These are phyloP conservation scores for Neodontobutis hainanensis DNA, from an alignment of 2,113 vertebrate genomes.

Conservation along the genomic window DNA sequence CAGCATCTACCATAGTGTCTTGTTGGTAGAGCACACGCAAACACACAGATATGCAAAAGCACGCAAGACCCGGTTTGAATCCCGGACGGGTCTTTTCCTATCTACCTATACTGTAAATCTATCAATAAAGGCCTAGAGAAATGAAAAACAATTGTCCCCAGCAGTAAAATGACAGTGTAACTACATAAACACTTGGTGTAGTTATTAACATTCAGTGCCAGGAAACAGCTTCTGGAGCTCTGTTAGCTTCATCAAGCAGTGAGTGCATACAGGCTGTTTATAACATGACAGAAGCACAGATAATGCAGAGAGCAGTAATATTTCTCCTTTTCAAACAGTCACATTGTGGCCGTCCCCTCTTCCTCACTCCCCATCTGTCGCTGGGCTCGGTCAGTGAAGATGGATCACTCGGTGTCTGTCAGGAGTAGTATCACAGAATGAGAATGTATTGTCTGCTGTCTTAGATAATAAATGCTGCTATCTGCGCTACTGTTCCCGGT, in stretches of 20 bases:
- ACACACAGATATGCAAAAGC: too few relatives aligned
- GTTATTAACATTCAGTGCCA: conserved; percentile 46
- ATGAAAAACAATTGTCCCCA: conserved; percentile 44
- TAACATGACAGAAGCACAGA: conserved; percentile 37
- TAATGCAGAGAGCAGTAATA: conserved; percentile 48
- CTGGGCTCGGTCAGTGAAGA: conserved; percentile 62
- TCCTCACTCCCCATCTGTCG: conserved; percentile 63
- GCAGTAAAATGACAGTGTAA: conserved; percentile 40
- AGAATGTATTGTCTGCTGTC: conserved; percentile 79
- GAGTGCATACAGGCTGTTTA: conserved; percentile 24
- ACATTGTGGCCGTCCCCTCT: conserved; percentile 43
- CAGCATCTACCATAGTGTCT: too few relatives aligned
- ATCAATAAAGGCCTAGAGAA: too few relatives aligned
- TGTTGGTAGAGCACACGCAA: too few relatives aligned
- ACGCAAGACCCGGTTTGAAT: too few relatives aligned
- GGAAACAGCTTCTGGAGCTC: conserved; percentile 39
- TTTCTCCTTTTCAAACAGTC: conserved; percentile 41
- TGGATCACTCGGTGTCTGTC: conserved; percentile 77
- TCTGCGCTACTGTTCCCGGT: conserved; percentile 72
- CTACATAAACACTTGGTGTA: conserved; percentile 42
- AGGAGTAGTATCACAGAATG: conserved; percentile 77
- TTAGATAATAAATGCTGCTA: conserved; percentile 77
- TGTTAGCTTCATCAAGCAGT: conserved; percentile 38
- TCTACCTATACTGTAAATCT: too few relatives aligned
- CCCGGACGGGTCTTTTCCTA: too few relatives aligned